A percentile compares a stretch with the other conserved stretches of the same genome.
These are phyloP conservation scores for Apostichopus parvimensis DNA, from an alignment of 35 echinoderm and acorn worm genomes.

Conservation along the genomic window DNA sequence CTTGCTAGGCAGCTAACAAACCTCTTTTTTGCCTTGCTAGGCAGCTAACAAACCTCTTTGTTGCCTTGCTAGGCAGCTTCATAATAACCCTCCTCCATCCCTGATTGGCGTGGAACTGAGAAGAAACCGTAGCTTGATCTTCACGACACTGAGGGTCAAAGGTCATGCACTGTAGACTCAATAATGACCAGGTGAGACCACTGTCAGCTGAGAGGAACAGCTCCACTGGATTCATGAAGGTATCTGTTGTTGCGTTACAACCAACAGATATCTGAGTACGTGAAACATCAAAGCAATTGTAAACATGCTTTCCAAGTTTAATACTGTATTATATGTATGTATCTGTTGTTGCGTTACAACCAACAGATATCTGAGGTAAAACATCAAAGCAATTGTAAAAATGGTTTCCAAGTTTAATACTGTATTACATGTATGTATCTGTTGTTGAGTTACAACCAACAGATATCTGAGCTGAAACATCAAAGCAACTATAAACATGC, in stretches of 20 bases:
- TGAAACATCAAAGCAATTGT: background rate
- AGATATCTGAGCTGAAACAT: background rate
- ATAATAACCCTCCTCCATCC: slow-evolving; percentile 85
- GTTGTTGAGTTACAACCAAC: background rate
- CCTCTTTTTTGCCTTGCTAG: no score
- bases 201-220: slow-evolving; percentile 75
- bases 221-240: slow-evolving; percentile 69
- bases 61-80: slow-evolving; percentile 61
- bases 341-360: background rate
- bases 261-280: slow-evolving; percentile 74
- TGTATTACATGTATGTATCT: background rate
- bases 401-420: background rate
- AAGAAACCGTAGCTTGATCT: slow-evolving; percentile 58
- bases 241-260: slow-evolving; percentile 75
- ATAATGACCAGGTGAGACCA: slow-evolving; percentile 73
- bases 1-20: no score
- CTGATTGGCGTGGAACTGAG: slow-evolving; percentile 50
- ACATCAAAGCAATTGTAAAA: background rate
- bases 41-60: slow-evolving; percentile 46
- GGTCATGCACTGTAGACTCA: slow-evolving; percentile 70
- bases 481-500: background rate
- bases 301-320: background rate
- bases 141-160: slow-evolving; percentile 79
- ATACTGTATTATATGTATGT: background rate
- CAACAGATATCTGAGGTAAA: background rate